Conservation (phyloP, 2,113 vertebrate genomes). For the Abramis brama region DNA sequence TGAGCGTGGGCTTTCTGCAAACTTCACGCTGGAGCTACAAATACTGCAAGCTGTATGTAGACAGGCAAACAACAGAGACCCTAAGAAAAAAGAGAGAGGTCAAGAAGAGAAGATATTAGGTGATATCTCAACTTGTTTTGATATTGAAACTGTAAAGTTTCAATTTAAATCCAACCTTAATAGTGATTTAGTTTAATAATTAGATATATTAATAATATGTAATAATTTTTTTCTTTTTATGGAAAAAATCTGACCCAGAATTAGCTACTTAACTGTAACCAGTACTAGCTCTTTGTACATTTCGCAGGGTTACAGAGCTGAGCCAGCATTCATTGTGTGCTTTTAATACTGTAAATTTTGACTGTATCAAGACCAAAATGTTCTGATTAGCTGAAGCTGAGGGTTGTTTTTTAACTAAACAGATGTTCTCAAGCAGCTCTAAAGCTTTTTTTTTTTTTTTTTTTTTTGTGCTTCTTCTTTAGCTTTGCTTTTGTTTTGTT, state of each 20-base stretch:
- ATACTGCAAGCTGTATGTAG: constrained; percentile 67
- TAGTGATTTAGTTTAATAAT: not conserved
- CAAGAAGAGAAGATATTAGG: not conserved
- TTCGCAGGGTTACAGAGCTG: not conserved
- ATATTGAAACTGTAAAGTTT: not conserved
- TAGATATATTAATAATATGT: not conserved
- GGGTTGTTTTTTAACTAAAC: not conserved
- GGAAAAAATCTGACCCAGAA: not conserved
- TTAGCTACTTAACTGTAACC: not conserved
- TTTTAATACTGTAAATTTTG: not conserved
- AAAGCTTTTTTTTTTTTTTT: not conserved
- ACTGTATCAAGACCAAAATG: not conserved
- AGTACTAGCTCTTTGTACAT: not conserved
- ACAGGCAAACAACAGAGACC: constrained; percentile 45
- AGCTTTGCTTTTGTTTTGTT: constrained; percentile 52
- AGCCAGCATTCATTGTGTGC: not conserved
- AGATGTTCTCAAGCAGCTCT: constrained; percentile 56
- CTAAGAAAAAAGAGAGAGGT: not conserved
- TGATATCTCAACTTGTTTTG: not conserved
- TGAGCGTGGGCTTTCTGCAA: constrained; percentile 43
- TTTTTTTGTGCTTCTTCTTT: constrained; percentile 16
- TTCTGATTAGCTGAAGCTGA: constrained; percentile 28
- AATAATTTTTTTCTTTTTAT: not conserved
- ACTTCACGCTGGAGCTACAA: constrained; percentile 64
- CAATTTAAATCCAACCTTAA: not conserved